Percentiles rank a stretch among this genome's conserved stretches.
These are phyloP conservation scores for Cryptosula pallasiana DNA, from an alignment of 2,888 invertebrate species.

Conservation along the genomic window DNA sequence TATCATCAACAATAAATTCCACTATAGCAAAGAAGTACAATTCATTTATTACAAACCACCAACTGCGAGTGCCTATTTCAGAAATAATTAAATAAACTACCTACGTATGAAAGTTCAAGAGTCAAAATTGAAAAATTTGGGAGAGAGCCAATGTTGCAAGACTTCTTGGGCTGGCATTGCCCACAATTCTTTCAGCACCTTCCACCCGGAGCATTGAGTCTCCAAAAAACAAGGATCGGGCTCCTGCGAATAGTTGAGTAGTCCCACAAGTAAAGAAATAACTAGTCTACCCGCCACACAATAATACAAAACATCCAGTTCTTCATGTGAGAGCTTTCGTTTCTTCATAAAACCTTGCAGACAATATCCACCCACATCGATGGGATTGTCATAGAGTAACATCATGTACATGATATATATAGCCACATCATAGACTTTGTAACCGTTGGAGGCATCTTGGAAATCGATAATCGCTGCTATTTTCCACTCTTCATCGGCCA, in stretches of 20 bases:
- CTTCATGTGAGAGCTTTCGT: background rate
- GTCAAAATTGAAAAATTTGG: too few relatives aligned
- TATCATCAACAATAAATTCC: too few relatives aligned
- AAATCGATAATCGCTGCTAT: conserved; percentile 3
- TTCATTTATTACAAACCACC: too few relatives aligned
- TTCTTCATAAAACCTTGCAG: background rate
- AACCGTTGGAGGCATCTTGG: background rate
- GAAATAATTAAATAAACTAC: too few relatives aligned
- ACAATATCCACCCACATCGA: background rate
- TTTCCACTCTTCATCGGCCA: background rate
- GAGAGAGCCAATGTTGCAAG: background rate
- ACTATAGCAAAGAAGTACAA: too few relatives aligned
- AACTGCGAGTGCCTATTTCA: too few relatives aligned
- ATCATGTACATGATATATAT: conserved; percentile 16
- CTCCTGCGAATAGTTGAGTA: background rate
- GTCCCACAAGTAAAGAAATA: background rate
- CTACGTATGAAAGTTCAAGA: too few relatives aligned
- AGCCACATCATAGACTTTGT: background rate
- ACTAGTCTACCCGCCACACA: background rate
- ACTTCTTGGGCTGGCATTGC: background rate
- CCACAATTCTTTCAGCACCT: background rate
- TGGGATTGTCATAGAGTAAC: background rate
- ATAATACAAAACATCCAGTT: background rate
- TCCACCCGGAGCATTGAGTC: background rate
- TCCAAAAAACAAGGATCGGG: background rate